phyloP scores from a whole-genome alignment of 2,888 invertebrate species.

The Amiota mariae region DNA sequence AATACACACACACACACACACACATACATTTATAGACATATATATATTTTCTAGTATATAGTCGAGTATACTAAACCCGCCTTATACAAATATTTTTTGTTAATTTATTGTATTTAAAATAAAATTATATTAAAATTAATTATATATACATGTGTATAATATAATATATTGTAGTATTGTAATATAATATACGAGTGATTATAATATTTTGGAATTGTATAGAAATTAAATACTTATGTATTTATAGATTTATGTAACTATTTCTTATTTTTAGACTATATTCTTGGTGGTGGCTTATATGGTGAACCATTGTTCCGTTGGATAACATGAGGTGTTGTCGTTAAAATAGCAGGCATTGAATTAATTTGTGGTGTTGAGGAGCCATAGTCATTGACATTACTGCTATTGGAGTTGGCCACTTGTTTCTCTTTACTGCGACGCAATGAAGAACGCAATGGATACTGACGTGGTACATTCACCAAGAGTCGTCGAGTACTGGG shows the following conservation, averaged over 20 bases:
- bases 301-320: slow-evolving; percentile 16
- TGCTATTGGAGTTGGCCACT: slow-evolving; percentile 61
- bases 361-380: background rate
- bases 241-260: slow-evolving; percentile 65
- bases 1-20: slow-evolving; percentile 46
- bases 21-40: slow-evolving; percentile 25
- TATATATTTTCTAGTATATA: slow-evolving; percentile 7
- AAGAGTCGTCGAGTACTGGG: slow-evolving; percentile 76
- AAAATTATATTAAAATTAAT: background rate
- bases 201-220: slow-evolving; percentile 55
- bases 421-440: slow-evolving; percentile 78
- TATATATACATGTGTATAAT: background rate
- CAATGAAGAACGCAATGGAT: slow-evolving; percentile 76
- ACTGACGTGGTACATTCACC: slow-evolving; percentile 73
- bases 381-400: slow-evolving; percentile 62
- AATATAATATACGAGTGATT: background rate
- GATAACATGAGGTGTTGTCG: slow-evolving; percentile 40
- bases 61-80: slow-evolving; percentile 23
- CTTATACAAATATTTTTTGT: slow-evolving; percentile 31
- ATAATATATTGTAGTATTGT: too few species aligned
- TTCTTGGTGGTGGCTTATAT: slow-evolving; percentile 22
- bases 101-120: slow-evolving; percentile 34
- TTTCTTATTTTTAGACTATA: slow-evolving; percentile 30
- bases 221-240: slow-evolving; percentile 68
- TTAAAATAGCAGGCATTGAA: slow-evolving; percentile 33